Evolutionary conservation across 2,113 vertebrate genomes (phyloP).

Genomic region (Petroica traversi): DNA sequence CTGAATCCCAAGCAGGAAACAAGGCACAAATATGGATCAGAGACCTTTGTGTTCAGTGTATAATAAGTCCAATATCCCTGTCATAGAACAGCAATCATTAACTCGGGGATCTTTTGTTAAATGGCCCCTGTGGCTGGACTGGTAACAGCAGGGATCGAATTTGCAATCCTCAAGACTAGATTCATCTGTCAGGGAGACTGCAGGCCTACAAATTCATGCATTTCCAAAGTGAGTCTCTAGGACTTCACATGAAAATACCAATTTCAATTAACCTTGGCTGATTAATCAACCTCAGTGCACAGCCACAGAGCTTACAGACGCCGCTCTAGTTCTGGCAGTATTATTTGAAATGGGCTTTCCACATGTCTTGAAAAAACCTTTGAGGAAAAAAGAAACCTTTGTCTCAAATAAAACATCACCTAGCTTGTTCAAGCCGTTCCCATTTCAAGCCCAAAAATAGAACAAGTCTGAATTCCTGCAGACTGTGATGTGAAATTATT

Average conservation of each 20-base stretch:
- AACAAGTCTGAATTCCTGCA: neutral
- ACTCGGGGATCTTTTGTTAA: constrained; percentile 34
- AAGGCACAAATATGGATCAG: constrained; percentile 52
- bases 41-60: constrained; percentile 52
- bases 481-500: neutral
- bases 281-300: neutral
- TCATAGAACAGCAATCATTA: constrained; percentile 60
- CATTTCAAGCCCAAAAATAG: neutral
- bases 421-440: neutral
- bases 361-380: neutral
- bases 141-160: constrained; percentile 44
- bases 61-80: constrained; percentile 47
- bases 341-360: neutral
- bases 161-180: constrained; percentile 42
- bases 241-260: neutral
- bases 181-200: neutral
- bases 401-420: constrained; percentile 33
- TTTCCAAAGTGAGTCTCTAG: neutral
- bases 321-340: neutral
- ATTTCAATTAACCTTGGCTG: constrained; percentile 12
- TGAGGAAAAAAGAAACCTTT: constrained; percentile 30
- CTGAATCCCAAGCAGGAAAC: constrained; percentile 55
- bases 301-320: neutral
- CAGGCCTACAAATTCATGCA: neutral
- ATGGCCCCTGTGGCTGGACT: constrained; percentile 32